Evolutionary conservation across 1,140 invertebrate genomes (phyloP).

Genomic region (Bombus ignitus): DNA sequence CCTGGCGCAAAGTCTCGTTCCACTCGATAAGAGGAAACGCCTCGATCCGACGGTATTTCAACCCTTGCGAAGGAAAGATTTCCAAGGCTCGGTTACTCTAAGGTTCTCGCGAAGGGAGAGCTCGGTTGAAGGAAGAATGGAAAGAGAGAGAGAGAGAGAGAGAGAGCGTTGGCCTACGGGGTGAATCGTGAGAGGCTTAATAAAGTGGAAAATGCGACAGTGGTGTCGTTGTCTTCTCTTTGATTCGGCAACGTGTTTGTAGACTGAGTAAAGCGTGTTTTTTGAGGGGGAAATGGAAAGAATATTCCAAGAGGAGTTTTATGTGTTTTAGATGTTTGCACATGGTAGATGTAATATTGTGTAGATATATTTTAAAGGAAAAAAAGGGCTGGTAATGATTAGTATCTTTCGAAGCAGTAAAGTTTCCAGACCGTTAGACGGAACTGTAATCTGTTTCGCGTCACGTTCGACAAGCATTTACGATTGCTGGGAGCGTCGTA

Average conservation of each 20-base stretch:
- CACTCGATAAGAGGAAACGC: constrained; percentile 76
- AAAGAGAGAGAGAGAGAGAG: background rate
- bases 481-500: constrained; percentile 13
- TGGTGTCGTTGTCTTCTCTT: constrained; percentile 13
- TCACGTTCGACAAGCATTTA: constrained; percentile 31
- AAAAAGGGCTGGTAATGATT: background rate
- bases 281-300: background rate
- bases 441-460: constrained; percentile 26
- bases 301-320: background rate
- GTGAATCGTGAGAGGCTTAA: constrained; percentile 34
- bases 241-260: constrained; percentile 3
- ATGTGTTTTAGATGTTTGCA: background rate
- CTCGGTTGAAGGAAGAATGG: background rate
- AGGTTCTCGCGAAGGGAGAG: background rate
- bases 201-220: constrained; percentile 48
- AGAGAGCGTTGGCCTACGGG: background rate
- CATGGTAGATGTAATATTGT: too few species aligned
- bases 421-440: constrained; percentile 24
- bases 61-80: constrained; percentile 66
- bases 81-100: background rate
- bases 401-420: constrained; percentile 9
- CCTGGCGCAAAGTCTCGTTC: constrained; percentile 64
- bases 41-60: constrained; percentile 70
- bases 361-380: background rate
- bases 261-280: background rate